Evolutionary conservation across 1,140 invertebrate species (phyloP).

Genomic region (Lordiphosa clarofinis): DNA sequence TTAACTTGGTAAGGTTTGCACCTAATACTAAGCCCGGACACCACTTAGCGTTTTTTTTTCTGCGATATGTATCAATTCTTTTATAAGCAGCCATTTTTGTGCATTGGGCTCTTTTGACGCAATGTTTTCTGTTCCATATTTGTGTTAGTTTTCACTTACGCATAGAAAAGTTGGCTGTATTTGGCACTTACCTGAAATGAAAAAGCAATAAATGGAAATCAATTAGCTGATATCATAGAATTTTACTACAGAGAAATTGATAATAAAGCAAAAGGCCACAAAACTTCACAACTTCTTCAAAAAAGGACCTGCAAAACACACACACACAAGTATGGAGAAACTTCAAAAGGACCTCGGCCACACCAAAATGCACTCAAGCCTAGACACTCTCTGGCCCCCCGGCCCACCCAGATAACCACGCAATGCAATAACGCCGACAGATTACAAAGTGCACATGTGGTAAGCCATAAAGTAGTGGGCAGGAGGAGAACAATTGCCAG

Average conservation of each 20-base stretch:
- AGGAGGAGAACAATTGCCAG: conserved; percentile 24
- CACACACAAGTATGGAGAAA: conserved; percentile 7
- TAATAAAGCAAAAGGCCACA: conserved; percentile 9
- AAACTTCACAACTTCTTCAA: conserved; percentile 16
- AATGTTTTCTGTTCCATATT: no score
- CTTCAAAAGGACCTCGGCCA: conserved; percentile 31
- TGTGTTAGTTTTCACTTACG: conserved; percentile 12
- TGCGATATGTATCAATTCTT: no score
- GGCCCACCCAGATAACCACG: conserved; percentile 19
- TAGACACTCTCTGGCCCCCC: conserved; percentile 18
- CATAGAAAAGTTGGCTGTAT: conserved; percentile 6
- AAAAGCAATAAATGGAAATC: conserved; percentile 21
- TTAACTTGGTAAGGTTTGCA: no score
- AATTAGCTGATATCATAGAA: conserved; percentile 48
- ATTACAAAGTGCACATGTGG: conserved; percentile 77
- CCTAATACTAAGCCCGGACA: no score
- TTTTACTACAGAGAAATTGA: conserved; percentile 24
- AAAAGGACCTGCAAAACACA: conserved; percentile 18
- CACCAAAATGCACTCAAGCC: conserved; percentile 65
- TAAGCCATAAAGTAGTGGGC: conserved; percentile 65
- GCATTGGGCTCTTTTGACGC: no score
- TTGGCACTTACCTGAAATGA: conserved; percentile 34
- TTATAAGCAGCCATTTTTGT: neutral
- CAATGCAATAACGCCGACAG: conserved; percentile 76
- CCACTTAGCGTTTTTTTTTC: no score